phyloP scores from a whole-genome alignment of 1,140 invertebrate genomes.

The Bombus waltoni region DNA sequence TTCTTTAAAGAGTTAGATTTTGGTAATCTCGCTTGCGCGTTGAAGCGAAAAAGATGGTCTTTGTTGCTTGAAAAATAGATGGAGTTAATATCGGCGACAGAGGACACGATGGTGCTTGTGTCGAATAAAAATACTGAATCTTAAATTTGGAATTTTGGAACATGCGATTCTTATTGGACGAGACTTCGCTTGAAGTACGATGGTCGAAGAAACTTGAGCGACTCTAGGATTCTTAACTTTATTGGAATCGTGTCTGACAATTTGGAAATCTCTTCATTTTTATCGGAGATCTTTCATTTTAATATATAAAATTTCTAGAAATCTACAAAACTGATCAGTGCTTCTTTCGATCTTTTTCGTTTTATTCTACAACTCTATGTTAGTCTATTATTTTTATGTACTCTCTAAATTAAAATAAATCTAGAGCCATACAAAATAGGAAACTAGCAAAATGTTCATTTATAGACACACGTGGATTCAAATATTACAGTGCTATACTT shows the following conservation, averaged over 20 bases:
- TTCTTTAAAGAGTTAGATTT: not conserved
- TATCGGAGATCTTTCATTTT: too few species aligned
- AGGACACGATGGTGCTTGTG: not conserved
- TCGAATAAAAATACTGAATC: not conserved
- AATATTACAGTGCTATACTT: too few species aligned
- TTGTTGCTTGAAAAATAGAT: not conserved
- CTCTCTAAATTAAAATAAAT: not conserved
- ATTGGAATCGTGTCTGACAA: too few species aligned
- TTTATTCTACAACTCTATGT: not conserved
- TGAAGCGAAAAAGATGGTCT: not conserved
- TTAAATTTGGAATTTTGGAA: too few species aligned
- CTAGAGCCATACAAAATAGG: not conserved
- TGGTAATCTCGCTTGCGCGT: not conserved
- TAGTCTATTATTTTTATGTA: not conserved
- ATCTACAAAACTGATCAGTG: too few species aligned
- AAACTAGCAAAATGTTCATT: not conserved
- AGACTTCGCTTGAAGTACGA: too few species aligned
- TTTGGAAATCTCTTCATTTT: too few species aligned
- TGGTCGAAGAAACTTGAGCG: too few species aligned
- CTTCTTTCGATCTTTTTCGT: not conserved
- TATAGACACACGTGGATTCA: too few species aligned
- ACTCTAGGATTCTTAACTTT: too few species aligned
- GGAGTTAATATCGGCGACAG: not conserved
- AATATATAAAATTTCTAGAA: too few species aligned
- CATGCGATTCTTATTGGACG: too few species aligned